phyloP scores from a whole-genome alignment of 2,888 invertebrate species.

The Mythimna impura region DNA sequence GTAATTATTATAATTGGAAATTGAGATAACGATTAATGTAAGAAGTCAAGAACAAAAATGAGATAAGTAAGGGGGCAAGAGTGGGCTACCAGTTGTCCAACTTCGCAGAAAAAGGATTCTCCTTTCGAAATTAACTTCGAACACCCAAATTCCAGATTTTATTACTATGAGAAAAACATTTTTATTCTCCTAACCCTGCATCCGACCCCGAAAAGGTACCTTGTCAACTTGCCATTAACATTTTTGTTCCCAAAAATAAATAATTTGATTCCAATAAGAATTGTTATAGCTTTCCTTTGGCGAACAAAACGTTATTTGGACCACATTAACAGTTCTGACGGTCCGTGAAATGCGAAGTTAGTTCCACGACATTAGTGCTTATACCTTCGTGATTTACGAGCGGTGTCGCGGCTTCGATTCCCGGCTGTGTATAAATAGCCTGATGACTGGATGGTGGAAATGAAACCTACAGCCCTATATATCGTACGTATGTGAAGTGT shows the following conservation, averaged over 20 bases:
- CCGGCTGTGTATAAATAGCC: conserved; percentile 59
- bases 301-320: conserved; percentile 72
- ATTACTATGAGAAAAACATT: conserved; percentile 25
- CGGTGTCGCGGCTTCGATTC: conserved; percentile 69
- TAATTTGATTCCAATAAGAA: conserved; percentile 64
- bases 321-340: conserved; percentile 76
- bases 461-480: background rate
- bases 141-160: conserved; percentile 24
- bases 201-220: conserved; percentile 2
- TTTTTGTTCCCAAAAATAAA: conserved; percentile 53
- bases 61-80: no score
- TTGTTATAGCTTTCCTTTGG: conserved; percentile 51
- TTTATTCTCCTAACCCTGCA: conserved; percentile 13
- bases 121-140: conserved; percentile 1
- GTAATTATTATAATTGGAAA: no score
- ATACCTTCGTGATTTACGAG: conserved; percentile 78
- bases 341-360: conserved; percentile 84
- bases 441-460: conserved; percentile 42
- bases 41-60: no score
- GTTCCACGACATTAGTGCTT: conserved; percentile 78
- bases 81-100: no score
- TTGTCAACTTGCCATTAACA: conserved; percentile 50
- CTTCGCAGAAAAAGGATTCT: background rate
- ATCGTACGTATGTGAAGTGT: background rate
- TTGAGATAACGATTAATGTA: no score